These are phyloP conservation scores for Torymus texanus DNA, from an alignment of 2,888 invertebrate species.

Conservation along the genomic window DNA sequence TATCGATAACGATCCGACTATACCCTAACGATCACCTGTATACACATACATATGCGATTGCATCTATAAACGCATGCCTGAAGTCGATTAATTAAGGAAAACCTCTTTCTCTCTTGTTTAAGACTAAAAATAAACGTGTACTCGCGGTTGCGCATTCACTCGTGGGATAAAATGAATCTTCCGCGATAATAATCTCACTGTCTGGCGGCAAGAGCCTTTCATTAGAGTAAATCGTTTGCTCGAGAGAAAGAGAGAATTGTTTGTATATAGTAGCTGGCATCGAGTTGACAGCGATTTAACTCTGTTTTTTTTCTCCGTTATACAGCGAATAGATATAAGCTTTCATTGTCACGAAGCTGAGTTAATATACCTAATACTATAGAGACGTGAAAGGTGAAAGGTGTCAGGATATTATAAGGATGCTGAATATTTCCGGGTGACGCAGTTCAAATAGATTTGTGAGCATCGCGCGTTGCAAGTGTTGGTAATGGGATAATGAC, in stretches of 20 bases:
- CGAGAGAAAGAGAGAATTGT: background rate
- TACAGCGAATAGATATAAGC: background rate
- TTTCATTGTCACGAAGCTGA: slow-evolving; percentile 19
- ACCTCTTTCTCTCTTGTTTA: background rate
- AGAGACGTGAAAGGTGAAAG: slow-evolving; percentile 20
- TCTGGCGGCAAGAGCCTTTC: background rate
- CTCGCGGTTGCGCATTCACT: too few species aligned
- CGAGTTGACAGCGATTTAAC: background rate
- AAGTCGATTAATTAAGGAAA: slow-evolving; percentile 16
- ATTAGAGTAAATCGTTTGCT: slow-evolving; percentile 8
- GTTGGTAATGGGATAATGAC: too few species aligned
- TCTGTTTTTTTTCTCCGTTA: slow-evolving; percentile 18
- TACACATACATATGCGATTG: too few species aligned
- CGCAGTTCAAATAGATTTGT: too few species aligned
- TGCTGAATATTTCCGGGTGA: too few species aligned
- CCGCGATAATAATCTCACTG: slow-evolving; percentile 16
- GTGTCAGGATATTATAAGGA: background rate
- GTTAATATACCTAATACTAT: background rate
- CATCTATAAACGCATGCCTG: too few species aligned
- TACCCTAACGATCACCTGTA: too few species aligned
- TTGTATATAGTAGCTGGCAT: background rate
- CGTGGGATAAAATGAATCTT: slow-evolving; percentile 26
- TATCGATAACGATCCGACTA: too few species aligned
- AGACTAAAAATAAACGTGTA: background rate
- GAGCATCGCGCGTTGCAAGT: too few species aligned